Percentiles rank a stretch among this genome's conserved stretches.
These are phyloP conservation scores for Mellilla xanthometata DNA, from an alignment of 2,888 invertebrate species.

Conservation along the genomic window DNA sequence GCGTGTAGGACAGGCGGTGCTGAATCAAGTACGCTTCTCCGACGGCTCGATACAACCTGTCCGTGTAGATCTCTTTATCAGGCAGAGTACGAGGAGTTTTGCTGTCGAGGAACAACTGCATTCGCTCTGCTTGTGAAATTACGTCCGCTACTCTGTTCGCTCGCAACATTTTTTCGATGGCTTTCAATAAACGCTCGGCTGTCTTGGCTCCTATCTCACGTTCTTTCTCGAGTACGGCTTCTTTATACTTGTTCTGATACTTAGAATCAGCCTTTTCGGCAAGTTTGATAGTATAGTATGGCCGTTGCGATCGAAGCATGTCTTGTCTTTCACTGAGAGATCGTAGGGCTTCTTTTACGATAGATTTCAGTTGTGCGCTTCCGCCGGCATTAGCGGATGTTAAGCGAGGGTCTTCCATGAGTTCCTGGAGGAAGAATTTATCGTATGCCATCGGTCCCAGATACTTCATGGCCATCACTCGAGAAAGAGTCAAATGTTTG, in stretches of 20 bases:
- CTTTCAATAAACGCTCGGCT: constrained; percentile 58
- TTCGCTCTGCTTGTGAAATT: constrained; percentile 68
- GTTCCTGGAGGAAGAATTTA: constrained; percentile 68
- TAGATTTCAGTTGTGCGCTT: constrained; percentile 47
- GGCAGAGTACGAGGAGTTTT: constrained; percentile 69
- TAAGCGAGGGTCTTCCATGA: constrained; percentile 58
- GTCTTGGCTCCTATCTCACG: constrained; percentile 65
- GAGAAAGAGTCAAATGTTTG: constrained; percentile 58
- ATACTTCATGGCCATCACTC: constrained; percentile 76
- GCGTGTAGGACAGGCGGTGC: constrained; percentile 67
- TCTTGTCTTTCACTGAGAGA: constrained; percentile 68
- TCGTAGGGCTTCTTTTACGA: constrained; percentile 58
- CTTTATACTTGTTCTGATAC: constrained; percentile 64
- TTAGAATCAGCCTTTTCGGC: constrained; percentile 70
- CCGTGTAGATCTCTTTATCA: constrained; percentile 66
- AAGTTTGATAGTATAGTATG: constrained; percentile 69
- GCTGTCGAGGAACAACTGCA: constrained; percentile 68
- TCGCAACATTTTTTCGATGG: constrained; percentile 61
- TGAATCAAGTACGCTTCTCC: constrained; percentile 70
- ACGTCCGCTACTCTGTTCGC: constrained; percentile 62
- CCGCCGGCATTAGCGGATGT: constrained; percentile 65
- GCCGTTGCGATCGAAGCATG: constrained; percentile 69
- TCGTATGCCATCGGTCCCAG: constrained; percentile 76
- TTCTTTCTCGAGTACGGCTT: constrained; percentile 57
- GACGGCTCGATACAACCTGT: constrained; percentile 66